phyloP scores from a whole-genome alignment of 1,140 invertebrate species.

The Eriosoma lanigerum region DNA sequence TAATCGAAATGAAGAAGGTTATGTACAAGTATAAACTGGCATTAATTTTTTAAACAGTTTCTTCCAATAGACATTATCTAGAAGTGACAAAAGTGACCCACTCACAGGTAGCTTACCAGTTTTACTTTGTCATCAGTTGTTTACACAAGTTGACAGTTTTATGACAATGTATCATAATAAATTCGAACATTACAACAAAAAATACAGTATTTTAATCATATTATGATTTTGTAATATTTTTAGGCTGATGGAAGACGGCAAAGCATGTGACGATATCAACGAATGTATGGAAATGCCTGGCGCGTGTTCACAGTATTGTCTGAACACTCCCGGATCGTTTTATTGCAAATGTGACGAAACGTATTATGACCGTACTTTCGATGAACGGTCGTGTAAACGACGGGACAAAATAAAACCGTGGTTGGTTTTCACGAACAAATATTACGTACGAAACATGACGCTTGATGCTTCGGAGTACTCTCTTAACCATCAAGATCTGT shows the following conservation, averaged over 20 bases:
- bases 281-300: conserved; percentile 89
- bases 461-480: conserved; percentile 82
- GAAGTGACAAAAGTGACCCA: too few relatives aligned
- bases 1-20: too few relatives aligned
- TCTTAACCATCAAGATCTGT: conserved; percentile 89
- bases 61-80: too few relatives aligned
- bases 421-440: conserved; percentile 97
- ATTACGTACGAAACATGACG: conserved; percentile 95
- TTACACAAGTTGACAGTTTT: too few relatives aligned
- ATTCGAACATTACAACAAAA: too few relatives aligned
- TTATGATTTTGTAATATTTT: conserved; percentile 26
- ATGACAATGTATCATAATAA: too few relatives aligned
- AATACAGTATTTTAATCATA: too few relatives aligned
- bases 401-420: conserved; percentile 82
- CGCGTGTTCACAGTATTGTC: conserved; percentile 91
- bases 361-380: conserved; percentile 82
- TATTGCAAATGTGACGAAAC: conserved; percentile 95
- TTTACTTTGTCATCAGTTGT: too few relatives aligned
- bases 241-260: conserved; percentile 75
- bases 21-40: too few relatives aligned
- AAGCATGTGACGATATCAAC: conserved; percentile 89
- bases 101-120: too few relatives aligned
- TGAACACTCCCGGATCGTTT: conserved; percentile 92
- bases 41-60: too few relatives aligned
- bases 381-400: conserved; percentile 88